Conservation (phyloP, 2,797 vertebrate species). For the Trichosurus vulpecula region DNA sequence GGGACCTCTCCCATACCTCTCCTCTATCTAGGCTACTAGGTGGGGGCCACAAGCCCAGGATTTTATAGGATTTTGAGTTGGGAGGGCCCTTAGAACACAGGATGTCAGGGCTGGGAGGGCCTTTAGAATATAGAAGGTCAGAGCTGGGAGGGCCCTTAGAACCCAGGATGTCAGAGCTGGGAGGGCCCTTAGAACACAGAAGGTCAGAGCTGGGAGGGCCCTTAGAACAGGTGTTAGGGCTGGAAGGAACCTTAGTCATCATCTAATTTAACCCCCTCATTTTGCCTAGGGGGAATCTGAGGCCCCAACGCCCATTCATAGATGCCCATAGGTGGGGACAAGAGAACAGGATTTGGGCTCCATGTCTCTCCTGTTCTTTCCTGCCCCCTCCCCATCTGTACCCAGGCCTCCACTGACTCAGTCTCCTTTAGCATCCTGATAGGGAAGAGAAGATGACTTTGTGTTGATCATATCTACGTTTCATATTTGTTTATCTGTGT, state of each 20-base stretch:
- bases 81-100: neutral
- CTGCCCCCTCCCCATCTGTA: neutral
- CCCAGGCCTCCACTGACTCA: neutral
- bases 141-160: neutral
- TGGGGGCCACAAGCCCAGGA: neutral
- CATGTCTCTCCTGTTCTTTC: neutral
- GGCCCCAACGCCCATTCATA: neutral
- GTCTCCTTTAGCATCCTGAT: neutral
- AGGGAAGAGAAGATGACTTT: neutral
- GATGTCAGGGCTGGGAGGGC: neutral
- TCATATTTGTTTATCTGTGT: too few species aligned
- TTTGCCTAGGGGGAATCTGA: neutral
- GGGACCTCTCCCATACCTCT: neutral
- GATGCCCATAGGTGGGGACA: neutral
- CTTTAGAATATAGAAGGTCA: neutral
- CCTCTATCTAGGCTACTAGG: neutral
- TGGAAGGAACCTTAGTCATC: neutral
- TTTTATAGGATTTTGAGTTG: neutral
- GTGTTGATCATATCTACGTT: neutral
- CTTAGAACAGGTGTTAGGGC: neutral
- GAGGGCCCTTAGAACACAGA: neutral
- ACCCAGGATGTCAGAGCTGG: neutral
- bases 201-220: neutral
- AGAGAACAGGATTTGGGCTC: neutral
- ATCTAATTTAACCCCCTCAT: neutral